Evolutionary conservation across 2,797 vertebrate genomes (phyloP), one percentile per base, ranked within the genome.

Genomic region (Acanthurus tractus): DNA sequence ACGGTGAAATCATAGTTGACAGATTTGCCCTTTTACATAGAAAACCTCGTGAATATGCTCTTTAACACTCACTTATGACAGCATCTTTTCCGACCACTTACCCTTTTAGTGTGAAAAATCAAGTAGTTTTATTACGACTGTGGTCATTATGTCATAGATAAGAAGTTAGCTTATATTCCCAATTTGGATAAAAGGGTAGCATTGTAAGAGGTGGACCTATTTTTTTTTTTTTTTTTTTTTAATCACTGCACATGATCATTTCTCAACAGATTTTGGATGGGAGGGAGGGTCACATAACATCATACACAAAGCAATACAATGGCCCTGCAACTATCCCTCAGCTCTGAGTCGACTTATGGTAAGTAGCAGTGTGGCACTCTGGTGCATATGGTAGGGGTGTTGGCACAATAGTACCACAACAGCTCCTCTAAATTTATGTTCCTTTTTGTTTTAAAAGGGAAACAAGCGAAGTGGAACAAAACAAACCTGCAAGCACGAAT

Each of bases 141-240:
- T 1, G 4, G 44, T 62, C 4, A 45, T n/a, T 23, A 9, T n/a
- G 44, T 55, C 64, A 55, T 15, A 72, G 75, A 63, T 7, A 7
- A 72, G 78, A 84, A 81, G 68, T 73, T 77, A 6, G 62, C 34
- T 45, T 71, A 79, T 58, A 56, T 0, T 2, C 0, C 40, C 8
- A 6, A 67, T 53, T 55, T 34, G 29, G 56, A 22, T 44, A 36
- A 54, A 40, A 64, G 14, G 8, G 3, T 25, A 4, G 13, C 1
- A 3, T 12, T 45, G 13, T 25, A 8, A 3, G 7, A 1, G n/a
- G 14, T 5, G 42, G 49, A 38, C 29, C 29, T 34, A 4, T 3
- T 7, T 34, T 34, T 7, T 34, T 34, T 34, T 34, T 34, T 34
- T 0, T 13, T 40, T n/a, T 42, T 22, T 17, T 23, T 0, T 8